Evolutionary conservation across 2,113 vertebrate genomes (phyloP).

Genomic region (Numida meleagris): DNA sequence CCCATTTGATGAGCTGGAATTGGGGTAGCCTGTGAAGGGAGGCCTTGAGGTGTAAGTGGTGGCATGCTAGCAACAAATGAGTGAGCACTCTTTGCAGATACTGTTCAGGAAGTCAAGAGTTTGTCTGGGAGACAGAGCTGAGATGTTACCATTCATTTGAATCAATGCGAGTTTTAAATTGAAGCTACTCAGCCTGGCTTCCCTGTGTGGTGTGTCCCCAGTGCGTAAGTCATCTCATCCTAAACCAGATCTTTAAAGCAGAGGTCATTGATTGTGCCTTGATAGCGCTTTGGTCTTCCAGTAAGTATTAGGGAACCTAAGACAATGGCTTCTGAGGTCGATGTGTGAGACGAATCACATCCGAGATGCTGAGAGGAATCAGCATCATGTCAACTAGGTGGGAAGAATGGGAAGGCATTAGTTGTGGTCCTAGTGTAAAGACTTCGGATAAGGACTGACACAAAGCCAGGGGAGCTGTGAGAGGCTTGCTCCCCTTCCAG

Average conservation of each 20-base stretch:
- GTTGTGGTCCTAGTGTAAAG: background rate
- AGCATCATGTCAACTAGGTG: background rate
- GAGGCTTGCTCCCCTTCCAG: background rate
- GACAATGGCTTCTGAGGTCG: background rate
- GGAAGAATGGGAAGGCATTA: background rate
- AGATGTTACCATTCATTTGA: background rate
- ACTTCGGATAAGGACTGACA: background rate
- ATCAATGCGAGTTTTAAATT: background rate
- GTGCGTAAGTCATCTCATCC: background rate
- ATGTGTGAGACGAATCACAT: background rate
- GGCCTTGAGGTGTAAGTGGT: background rate
- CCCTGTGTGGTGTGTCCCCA: background rate
- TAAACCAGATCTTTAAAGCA: background rate
- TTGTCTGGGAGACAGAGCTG: background rate
- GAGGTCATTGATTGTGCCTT: background rate
- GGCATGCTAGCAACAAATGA: background rate
- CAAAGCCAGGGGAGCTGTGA: background rate
- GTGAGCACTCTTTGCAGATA: background rate
- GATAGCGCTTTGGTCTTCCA: background rate
- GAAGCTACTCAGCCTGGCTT: background rate
- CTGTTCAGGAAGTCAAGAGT: background rate
- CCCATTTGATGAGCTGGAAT: background rate
- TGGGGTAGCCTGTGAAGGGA: background rate
- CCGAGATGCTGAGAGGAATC: background rate
- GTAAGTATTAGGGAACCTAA: background rate